Base-by-base conservation (phyloP, 1,140 invertebrate species). In the Mya arenaria region DNA sequence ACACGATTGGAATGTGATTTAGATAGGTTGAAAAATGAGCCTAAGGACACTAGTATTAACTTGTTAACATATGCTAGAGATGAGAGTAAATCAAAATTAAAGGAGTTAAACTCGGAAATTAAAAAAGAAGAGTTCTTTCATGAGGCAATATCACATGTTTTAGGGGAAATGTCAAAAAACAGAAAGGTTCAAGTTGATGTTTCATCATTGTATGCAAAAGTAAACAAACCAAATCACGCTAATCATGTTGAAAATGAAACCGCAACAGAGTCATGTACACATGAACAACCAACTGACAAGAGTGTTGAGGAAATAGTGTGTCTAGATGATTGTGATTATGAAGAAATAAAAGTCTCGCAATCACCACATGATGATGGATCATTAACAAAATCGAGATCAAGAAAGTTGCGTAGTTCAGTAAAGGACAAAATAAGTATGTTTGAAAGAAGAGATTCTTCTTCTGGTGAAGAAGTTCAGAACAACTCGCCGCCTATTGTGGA, bases 1-100 rank as follows among this genome's bases (percentile, higher is more conserved):
- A 44, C 75, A n/a, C 75, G 75, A 32, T 56, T 78, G 75, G 75
- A 78, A 66, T 78, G 75, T 58, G 73, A 75, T 48, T 65, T 75
- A 44, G 37, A 52, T 8, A 63, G 52, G 25, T 41, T 5, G 23
- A 62, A 65, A 25, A 34, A 78, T 68, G 75, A 68, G 60, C 62
- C 75, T 28, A 34, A 34, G 75, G 75, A 56, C 23, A 62, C 30
- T 1, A 1, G 23, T 36, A 56, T n/a, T 37, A 39, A 66, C 3
- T 44, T 44, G 39, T 48, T 78, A 34, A 48, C 75, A 66, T 34
- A 30, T 19, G 41, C 34, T 39, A 68, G 17, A 34, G 44, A 65
- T 37, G 39, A 56, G 30, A 78, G 41, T 19, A 66, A 65, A 39
- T 19, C 23, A 10, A 56, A 34, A 30, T 66, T 78, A 13, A n/a